Evolutionary conservation across 2,888 invertebrate genomes (phyloP), one percentile per base, ranked within the genome.

Genomic region (Spialia ferax): DNA sequence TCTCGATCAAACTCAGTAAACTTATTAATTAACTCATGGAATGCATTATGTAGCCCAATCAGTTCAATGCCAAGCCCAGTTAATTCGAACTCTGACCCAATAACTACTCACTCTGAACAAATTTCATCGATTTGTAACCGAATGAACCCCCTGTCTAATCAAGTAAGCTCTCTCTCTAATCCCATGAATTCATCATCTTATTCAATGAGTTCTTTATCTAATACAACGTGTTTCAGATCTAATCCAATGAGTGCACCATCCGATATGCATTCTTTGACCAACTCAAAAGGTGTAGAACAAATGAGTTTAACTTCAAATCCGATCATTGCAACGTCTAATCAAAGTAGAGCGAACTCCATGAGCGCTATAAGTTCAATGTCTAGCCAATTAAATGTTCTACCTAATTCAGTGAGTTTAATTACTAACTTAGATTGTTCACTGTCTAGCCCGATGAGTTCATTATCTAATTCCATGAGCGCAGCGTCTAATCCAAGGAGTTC

Each of bases 21-120:
- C 42, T 23, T 35, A 23, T 23, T 23, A 13, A 52, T 23, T 5
- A 23, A 52, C 23, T 52, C 52, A 6, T 23, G 23, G 52, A 23
- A 52, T 23, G n/a, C 23, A 4, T 52, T 52, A 0, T 52, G 11
- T 20, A 52, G 35, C 18, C 26, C 23, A 22, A 60, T 32, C 5
- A 22, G 29, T n/a, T 13, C 42, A 29, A 23, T 55, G 11, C 20
- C 42, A 2, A 60, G 60, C n/a, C 13, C 54, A n/a, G 59, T 59
- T 18, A 20, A n/a, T 23, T 42, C 65, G 8, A 54, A 48, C 22
- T 23, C 26, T 15, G 48, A 56, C 20, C 23, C 13, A 29, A 48
- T 56, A 13, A 38, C 52, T 62, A 23, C 15, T 48, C 26, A 15
- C 52, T 35, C 35, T 18, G 15, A 55, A 18, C 29, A 15, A 3